A percentile compares a stretch with the other conserved stretches of the same genome.
Evolutionary conservation across 2,113 vertebrate species (phyloP).

Genomic region (Sakesphorus luctuosus): DNA sequence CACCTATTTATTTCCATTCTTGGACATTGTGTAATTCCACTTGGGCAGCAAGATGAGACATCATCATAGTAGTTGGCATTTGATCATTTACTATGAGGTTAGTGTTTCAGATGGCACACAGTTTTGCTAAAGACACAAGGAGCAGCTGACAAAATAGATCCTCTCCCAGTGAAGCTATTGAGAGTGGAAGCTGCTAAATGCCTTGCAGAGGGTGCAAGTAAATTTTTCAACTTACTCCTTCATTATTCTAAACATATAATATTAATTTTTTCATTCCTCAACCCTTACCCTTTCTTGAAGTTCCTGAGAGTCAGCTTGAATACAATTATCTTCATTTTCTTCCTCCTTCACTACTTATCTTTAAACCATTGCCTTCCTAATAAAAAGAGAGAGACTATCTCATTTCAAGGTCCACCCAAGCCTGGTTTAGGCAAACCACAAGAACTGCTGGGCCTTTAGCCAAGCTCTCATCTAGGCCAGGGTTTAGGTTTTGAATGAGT

Average conservation of each 20-base stretch:
- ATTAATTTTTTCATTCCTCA: neutral
- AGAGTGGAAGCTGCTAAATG: neutral
- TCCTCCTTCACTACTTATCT: neutral
- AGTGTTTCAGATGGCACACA: neutral
- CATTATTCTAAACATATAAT: neutral
- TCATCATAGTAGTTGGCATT: neutral
- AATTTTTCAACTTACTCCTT: neutral
- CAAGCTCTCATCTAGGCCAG: neutral
- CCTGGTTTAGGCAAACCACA: neutral
- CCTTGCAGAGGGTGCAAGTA: neutral
- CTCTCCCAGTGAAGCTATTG: neutral
- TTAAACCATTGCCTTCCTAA: neutral
- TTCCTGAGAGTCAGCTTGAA: neutral
- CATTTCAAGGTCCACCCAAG: conserved; percentile 50
- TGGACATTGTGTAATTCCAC: neutral
- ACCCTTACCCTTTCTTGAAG: neutral
- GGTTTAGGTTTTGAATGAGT: neutral
- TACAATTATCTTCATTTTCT: neutral
- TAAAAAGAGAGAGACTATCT: neutral
- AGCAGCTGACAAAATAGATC: neutral
- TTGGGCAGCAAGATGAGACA: neutral
- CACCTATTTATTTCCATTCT: neutral
- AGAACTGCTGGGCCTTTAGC: neutral
- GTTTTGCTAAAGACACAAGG: neutral
- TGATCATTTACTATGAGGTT: neutral